Evolutionary conservation across 2,113 vertebrate species (phyloP).

Genomic region (Erythrolamprus reginae): DNA sequence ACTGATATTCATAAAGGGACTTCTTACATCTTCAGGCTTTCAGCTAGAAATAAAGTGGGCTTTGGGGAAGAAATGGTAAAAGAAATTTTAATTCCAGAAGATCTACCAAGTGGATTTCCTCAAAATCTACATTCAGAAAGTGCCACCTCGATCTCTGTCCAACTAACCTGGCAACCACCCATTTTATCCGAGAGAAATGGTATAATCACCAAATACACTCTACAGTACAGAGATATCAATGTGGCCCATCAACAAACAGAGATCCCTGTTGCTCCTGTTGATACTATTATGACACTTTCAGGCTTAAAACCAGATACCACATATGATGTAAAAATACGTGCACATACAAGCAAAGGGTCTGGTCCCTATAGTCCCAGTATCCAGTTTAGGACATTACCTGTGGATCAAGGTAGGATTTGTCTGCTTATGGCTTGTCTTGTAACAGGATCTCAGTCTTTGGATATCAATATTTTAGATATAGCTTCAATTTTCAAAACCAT

Average conservation of each 20-base stretch:
- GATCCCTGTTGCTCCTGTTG: slow-evolving; percentile 88
- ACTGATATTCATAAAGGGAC: slow-evolving; percentile 97
- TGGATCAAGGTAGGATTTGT: slow-evolving; percentile 99
- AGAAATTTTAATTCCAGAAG: slow-evolving; percentile 92
- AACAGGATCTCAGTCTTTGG: slow-evolving; percentile 75
- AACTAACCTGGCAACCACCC: slow-evolving; percentile 90
- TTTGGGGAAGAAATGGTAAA: slow-evolving; percentile 96
- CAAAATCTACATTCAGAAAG: slow-evolving; percentile 88
- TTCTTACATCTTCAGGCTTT: slow-evolving; percentile 89
- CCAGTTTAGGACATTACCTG: slow-evolving; percentile 98
- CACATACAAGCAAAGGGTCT: slow-evolving; percentile 97
- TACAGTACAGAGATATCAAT: slow-evolving; percentile 98
- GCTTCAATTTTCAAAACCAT: slow-evolving; percentile 68
- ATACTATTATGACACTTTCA: slow-evolving; percentile 85
- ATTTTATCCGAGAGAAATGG: slow-evolving; percentile 90
- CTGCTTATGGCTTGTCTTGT: slow-evolving; percentile 75
- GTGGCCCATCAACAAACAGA: slow-evolving; percentile 88
- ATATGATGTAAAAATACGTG: slow-evolving; percentile 99
- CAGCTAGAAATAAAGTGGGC: slow-evolving; percentile 96
- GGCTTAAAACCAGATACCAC: slow-evolving; percentile 97
- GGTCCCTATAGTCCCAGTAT: slow-evolving; percentile 99
- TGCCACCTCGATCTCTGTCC: slow-evolving; percentile 86
- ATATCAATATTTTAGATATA: slow-evolving; percentile 71
- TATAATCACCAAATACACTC: slow-evolving; percentile 87
- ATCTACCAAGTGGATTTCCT: slow-evolving; percentile 90